phyloP scores from a whole-genome alignment of 1,140 invertebrate species.

The Microplitis demolitor region DNA sequence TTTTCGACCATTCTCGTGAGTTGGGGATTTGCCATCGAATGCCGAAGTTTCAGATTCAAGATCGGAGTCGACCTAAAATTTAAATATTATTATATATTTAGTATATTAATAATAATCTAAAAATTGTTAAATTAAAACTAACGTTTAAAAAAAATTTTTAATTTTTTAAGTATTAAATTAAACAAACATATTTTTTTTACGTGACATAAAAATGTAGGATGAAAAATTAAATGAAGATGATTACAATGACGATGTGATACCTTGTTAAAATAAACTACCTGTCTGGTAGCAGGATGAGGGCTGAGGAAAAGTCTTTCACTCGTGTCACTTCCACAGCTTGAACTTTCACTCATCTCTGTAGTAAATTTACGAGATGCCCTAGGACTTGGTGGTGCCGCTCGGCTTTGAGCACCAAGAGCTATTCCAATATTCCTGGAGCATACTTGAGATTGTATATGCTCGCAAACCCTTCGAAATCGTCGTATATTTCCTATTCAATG shows the following conservation, averaged over 20 bases:
- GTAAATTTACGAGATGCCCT: constrained; percentile 71
- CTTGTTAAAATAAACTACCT: constrained; percentile 62
- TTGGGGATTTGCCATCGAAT: constrained; percentile 65
- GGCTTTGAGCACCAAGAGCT: constrained; percentile 62
- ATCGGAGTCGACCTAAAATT: constrained; percentile 65
- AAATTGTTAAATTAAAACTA: neutral
- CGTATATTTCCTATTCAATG: constrained; percentile 83
- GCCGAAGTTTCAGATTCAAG: constrained; percentile 66
- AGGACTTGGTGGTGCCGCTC: constrained; percentile 74
- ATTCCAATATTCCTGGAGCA: constrained; percentile 62
- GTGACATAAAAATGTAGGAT: neutral
- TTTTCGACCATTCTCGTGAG: constrained; percentile 62
- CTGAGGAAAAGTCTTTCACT: constrained; percentile 71
- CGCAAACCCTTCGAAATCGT: constrained; percentile 92
- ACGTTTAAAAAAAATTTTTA: neutral
- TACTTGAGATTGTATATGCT: constrained; percentile 92
- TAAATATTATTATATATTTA: too few relatives aligned
- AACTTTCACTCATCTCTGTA: constrained; percentile 77
- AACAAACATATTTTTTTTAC: neutral
- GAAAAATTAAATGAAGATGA: constrained; percentile 19
- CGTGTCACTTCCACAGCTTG: constrained; percentile 81
- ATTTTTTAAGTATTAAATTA: neutral
- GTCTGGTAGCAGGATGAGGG: constrained; percentile 67
- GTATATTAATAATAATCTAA: neutral
- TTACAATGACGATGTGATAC: constrained; percentile 45